Evolutionary conservation across 2,113 vertebrate genomes (phyloP).

Genomic region (Hyaena hyaena): DNA sequence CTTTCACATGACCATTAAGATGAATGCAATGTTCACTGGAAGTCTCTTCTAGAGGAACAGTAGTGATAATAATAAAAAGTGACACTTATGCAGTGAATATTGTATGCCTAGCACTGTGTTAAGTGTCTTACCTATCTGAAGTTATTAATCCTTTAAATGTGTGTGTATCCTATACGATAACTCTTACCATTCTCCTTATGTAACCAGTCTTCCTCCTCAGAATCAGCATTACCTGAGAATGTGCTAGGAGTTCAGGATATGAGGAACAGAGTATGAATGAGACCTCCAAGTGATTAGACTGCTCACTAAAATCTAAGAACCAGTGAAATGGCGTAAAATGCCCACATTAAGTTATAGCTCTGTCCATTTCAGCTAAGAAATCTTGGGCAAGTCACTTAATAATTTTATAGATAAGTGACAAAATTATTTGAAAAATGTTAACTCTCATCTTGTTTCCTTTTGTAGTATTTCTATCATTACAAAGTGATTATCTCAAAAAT

Average conservation of each 20-base stretch:
- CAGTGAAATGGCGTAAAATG: background rate
- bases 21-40: background rate
- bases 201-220: background rate
- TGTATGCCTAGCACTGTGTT: background rate
- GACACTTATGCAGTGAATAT: background rate
- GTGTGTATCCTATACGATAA: background rate
- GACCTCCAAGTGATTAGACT: background rate
- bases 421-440: background rate
- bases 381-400: background rate
- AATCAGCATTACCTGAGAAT: background rate
- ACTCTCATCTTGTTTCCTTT: background rate
- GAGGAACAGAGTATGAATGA: background rate
- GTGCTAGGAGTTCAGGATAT: background rate
- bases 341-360: background rate
- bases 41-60: background rate
- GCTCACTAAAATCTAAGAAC: background rate
- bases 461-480: background rate
- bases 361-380: background rate
- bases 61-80: background rate
- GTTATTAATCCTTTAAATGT: background rate
- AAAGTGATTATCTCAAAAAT: background rate
- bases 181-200: background rate
- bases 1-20: background rate
- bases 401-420: background rate
- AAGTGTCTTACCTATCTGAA: background rate